Conservation (phyloP, 2,113 vertebrate genomes). For the Tetraodon nigroviridis region DNA sequence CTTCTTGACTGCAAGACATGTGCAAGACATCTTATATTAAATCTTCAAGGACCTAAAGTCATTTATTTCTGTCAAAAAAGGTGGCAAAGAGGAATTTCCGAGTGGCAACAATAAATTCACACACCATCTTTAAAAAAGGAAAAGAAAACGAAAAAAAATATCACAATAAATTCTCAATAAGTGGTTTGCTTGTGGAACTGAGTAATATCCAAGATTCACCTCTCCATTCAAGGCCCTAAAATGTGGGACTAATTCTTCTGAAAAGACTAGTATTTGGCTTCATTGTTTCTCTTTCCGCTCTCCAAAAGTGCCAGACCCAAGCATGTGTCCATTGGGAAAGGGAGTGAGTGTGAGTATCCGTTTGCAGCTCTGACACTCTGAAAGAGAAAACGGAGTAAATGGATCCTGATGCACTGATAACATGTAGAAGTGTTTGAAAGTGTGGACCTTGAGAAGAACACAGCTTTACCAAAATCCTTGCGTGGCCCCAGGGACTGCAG, state of each 20-base stretch:
- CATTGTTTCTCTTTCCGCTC: slow-evolving; percentile 61
- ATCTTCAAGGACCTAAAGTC: slow-evolving; percentile 77
- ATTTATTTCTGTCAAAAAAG: slow-evolving; percentile 74
- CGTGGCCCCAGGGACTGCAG: slow-evolving; percentile 66
- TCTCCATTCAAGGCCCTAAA: slow-evolving; percentile 66
- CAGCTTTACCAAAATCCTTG: slow-evolving; percentile 70
- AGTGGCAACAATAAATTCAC: slow-evolving; percentile 72
- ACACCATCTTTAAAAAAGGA: slow-evolving; percentile 41
- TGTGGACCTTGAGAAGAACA: slow-evolving; percentile 66
- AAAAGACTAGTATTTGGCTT: slow-evolving; percentile 55
- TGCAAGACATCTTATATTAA: slow-evolving; percentile 71
- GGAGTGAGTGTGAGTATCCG: slow-evolving; percentile 41
- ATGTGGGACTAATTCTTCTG: slow-evolving; percentile 72
- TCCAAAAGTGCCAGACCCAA: slow-evolving; percentile 53
- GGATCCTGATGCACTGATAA: slow-evolving; percentile 62
- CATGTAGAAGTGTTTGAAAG: slow-evolving; percentile 50
- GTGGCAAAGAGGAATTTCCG: slow-evolving; percentile 63
- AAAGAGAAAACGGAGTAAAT: slow-evolving; percentile 26
- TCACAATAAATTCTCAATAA: slow-evolving; percentile 69
- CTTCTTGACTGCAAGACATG: slow-evolving; percentile 67
- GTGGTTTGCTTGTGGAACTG: slow-evolving; percentile 59
- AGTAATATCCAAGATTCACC: slow-evolving; percentile 67
- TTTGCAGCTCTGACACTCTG: slow-evolving; percentile 38
- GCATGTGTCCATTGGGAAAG: slow-evolving; percentile 50
- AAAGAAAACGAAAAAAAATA: slow-evolving; percentile 35